Evolutionary conservation across 2,113 vertebrate species (phyloP).

Genomic region (Mormyrus lacerda): DNA sequence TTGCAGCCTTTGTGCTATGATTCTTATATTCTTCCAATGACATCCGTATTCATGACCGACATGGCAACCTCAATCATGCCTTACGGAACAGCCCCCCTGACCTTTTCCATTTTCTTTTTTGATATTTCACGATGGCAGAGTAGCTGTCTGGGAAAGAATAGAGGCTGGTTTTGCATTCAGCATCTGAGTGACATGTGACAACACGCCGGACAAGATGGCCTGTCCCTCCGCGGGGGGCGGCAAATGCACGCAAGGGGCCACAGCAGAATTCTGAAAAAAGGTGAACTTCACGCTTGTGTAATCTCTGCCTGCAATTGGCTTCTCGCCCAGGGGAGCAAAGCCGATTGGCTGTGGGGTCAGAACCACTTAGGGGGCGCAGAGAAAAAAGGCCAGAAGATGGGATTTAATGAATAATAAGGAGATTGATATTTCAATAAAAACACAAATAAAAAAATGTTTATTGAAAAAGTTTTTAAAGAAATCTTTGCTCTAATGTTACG

Average conservation of each 20-base stretch:
- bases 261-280: slow-evolving; percentile 47
- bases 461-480: not conserved
- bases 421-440: not conserved
- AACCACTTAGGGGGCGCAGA: slow-evolving; percentile 13
- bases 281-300: slow-evolving; percentile 56
- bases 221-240: not conserved
- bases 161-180: not conserved
- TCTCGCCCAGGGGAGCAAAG: slow-evolving; percentile 38
- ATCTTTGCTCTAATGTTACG: not conserved
- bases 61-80: not conserved
- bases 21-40: not conserved
- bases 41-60: not conserved
- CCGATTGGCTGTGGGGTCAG: slow-evolving; percentile 48
- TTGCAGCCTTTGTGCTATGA: not conserved
- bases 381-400: not conserved
- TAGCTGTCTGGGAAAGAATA: not conserved
- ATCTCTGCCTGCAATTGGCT: slow-evolving; percentile 51
- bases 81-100: not conserved
- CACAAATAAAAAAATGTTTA: not conserved
- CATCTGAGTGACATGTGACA: not conserved
- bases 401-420: not conserved
- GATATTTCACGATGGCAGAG: not conserved
- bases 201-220: not conserved
- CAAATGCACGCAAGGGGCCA: slow-evolving; percentile 36
- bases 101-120: not conserved